A percentile compares a stretch with the other conserved stretches of the same genome.
Evolutionary conservation across 2,113 vertebrate genomes (phyloP).

Genomic region (Malurus alboscapulatus): DNA sequence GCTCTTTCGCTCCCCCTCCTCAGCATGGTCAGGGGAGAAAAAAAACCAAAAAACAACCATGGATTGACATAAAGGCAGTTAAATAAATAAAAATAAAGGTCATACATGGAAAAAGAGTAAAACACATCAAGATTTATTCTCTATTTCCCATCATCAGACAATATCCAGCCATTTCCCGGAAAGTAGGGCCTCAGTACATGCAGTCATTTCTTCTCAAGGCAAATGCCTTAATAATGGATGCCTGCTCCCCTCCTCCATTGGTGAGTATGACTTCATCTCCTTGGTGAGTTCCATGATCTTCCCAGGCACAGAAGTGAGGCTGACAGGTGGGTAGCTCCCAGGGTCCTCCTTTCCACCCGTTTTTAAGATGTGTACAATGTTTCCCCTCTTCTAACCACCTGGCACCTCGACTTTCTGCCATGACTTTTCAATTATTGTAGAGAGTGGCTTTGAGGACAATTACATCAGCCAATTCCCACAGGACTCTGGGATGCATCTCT

Average conservation of each 20-base stretch:
- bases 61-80: not conserved
- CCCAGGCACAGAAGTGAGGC: not conserved
- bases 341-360: not conserved
- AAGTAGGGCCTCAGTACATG: not conserved
- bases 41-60: not conserved
- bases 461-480: not conserved
- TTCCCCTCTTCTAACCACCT: not conserved
- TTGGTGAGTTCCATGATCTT: not conserved
- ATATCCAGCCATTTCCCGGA: not conserved
- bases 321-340: not conserved
- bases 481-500: too few species aligned
- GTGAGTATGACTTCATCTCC: rapidly evolving
- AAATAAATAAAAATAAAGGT: not conserved
- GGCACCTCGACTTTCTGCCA: not conserved
- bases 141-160: not conserved
- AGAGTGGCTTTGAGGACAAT: not conserved
- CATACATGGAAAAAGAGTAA: rapidly evolving
- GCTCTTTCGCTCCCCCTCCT: not conserved
- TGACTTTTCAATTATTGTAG: not conserved
- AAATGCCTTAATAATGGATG: not conserved
- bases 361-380: not conserved
- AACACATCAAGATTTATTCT: not conserved
- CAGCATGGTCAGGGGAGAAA: not conserved
- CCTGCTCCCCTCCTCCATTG: rapidly evolving
- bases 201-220: not conserved